A percentile compares a stretch with the other conserved stretches of the same genome.
phyloP scores from a whole-genome alignment of 2,797 vertebrate genomes.

The Typhlichthys subterraneus region DNA sequence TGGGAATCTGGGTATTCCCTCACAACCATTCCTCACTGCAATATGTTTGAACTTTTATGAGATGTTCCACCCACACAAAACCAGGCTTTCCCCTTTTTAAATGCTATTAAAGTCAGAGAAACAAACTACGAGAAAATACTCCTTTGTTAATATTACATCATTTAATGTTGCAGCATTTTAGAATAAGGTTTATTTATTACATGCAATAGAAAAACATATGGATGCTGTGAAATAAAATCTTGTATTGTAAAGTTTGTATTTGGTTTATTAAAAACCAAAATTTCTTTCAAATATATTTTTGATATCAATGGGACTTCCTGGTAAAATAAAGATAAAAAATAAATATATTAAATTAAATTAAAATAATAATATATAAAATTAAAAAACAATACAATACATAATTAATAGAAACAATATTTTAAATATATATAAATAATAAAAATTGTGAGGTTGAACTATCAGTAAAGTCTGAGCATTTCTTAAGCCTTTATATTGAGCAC shows the following conservation, averaged over 20 bases:
- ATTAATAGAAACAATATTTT: neutral
- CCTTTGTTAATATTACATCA: conserved; percentile 30
- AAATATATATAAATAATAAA: neutral
- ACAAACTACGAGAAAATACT: conserved; percentile 42
- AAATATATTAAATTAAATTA: no score
- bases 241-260: no score
- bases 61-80: conserved; percentile 78
- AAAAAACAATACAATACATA: no score
- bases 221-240: neutral
- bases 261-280: no score
- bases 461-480: no score
- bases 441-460: no score
- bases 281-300: neutral
- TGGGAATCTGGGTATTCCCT: conserved; percentile 62
- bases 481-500: no score
- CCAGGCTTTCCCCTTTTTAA: conserved; percentile 52
- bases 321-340: neutral
- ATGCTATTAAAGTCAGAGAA: conserved; percentile 62
- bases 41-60: conserved; percentile 68
- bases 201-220: conserved; percentile 20
- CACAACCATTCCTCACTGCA: conserved; percentile 53
- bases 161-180: conserved; percentile 22
- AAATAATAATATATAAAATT: no score
- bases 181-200: conserved; percentile 7
- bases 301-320: neutral